A percentile compares a stretch with the other conserved stretches of the same genome.
Conservation (phyloP, 2,797 vertebrate species). For the Australoheros facetus region DNA sequence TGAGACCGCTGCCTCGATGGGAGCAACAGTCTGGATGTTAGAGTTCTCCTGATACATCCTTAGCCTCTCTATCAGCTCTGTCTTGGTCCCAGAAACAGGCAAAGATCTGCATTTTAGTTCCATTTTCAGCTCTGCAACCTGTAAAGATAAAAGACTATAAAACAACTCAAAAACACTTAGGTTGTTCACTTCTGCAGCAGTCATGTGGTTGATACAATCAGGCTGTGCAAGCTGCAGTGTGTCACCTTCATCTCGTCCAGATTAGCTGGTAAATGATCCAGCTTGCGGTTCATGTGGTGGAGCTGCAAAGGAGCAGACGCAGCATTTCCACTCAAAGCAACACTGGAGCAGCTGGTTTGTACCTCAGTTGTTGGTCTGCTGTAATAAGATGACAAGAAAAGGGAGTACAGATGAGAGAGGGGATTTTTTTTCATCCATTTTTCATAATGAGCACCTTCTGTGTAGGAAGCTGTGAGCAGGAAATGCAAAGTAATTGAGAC, state of each 20-base stretch:
- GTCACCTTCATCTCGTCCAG: constrained; percentile 96
- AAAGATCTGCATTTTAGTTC: constrained; percentile 92
- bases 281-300: constrained; percentile 77
- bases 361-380: constrained; percentile 85
- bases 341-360: constrained; percentile 81
- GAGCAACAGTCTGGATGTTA: constrained; percentile 65
- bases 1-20: constrained; percentile 42
- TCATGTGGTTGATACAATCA: not conserved
- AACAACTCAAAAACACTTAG: not conserved
- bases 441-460: constrained; percentile 61
- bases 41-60: constrained; percentile 86
- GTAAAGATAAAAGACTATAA: constrained; percentile 21
- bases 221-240: not conserved
- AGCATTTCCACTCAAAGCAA: constrained; percentile 69
- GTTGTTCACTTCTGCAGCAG: not conserved
- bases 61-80: constrained; percentile 92
- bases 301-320: constrained; percentile 70
- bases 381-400: constrained; percentile 53
- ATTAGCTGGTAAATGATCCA: constrained; percentile 86
- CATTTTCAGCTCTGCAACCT: constrained; percentile 96
- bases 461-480: constrained; percentile 49
- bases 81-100: constrained; percentile 96
- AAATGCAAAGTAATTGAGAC: constrained; percentile 46
- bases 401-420: constrained; percentile 45
- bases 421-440: constrained; percentile 51